phyloP scores from a whole-genome alignment of 2,888 invertebrate species.

The Magallana nippona region DNA sequence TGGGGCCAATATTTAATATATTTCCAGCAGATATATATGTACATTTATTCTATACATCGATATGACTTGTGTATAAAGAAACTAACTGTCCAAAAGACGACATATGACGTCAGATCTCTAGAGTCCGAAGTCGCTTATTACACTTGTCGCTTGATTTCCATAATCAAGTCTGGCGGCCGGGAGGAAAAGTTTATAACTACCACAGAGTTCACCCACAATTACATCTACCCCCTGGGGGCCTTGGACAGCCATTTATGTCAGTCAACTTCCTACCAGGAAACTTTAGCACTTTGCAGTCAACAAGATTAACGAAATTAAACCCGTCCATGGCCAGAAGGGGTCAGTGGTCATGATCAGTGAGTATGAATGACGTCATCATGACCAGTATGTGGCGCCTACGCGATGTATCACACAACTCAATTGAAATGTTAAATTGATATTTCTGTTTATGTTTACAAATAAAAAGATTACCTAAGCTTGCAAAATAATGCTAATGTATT shows the following conservation, averaged over 20 bases:
- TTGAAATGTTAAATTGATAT: no score
- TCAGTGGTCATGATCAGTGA: background rate
- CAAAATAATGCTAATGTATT: no score
- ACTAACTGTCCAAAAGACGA: no score
- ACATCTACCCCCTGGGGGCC: background rate
- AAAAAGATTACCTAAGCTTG: no score
- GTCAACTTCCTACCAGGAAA: background rate
- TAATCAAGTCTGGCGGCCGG: slow-evolving; percentile 15
- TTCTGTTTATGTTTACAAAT: no score
- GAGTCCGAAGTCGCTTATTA: no score
- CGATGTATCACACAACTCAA: background rate
- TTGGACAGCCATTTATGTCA: slow-evolving; percentile 7
- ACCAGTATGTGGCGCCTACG: background rate
- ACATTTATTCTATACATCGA: no score
- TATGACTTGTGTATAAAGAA: no score
- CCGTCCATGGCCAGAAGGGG: background rate
- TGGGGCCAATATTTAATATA: no score
- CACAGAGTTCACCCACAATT: slow-evolving; percentile 2
- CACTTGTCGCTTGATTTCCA: background rate
- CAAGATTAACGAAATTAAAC: slow-evolving; percentile 32
- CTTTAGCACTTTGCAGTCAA: slow-evolving; percentile 20
- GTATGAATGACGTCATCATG: background rate
- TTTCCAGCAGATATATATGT: no score
- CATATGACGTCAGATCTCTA: no score
- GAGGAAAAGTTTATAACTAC: slow-evolving; percentile 11